Evolutionary conservation across 2,888 invertebrate genomes (phyloP).

Genomic region (Oasisia sp.): DNA sequence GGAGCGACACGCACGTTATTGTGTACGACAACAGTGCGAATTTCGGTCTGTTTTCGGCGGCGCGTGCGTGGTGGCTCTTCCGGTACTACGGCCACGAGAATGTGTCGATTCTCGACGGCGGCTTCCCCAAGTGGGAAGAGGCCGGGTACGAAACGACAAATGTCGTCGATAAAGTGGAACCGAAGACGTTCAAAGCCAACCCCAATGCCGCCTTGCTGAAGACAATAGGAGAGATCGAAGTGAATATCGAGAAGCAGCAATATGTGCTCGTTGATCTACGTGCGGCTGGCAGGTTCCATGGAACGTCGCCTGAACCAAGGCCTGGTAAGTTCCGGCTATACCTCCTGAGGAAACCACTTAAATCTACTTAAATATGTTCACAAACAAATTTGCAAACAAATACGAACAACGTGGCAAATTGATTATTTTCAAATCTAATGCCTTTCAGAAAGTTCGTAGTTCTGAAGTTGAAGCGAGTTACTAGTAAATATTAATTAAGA

Average conservation of each 20-base stretch:
- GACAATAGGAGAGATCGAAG: slow-evolving; percentile 52
- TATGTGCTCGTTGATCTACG: slow-evolving; percentile 58
- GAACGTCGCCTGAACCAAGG: slow-evolving; percentile 57
- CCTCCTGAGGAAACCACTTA: too few species aligned
- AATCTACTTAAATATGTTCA: too few species aligned
- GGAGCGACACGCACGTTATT: slow-evolving; percentile 55
- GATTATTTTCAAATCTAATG: not conserved
- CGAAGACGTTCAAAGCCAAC: slow-evolving; percentile 45
- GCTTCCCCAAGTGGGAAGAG: slow-evolving; percentile 52
- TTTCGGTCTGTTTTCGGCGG: slow-evolving; percentile 54
- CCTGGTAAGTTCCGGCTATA: slow-evolving; percentile 45
- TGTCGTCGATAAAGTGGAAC: slow-evolving; percentile 31
- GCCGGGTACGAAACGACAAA: slow-evolving; percentile 43
- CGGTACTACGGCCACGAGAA: slow-evolving; percentile 54
- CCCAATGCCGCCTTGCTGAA: slow-evolving; percentile 47
- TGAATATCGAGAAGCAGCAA: slow-evolving; percentile 44
- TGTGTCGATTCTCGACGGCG: slow-evolving; percentile 58
- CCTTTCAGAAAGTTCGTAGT: not conserved
- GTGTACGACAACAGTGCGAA: slow-evolving; percentile 56
- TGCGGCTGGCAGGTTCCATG: slow-evolving; percentile 56
- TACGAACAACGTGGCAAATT: not conserved
- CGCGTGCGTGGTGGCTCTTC: slow-evolving; percentile 61
- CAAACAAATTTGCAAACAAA: too few species aligned
- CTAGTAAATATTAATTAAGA: not conserved
- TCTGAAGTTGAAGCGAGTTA: not conserved